A percentile compares a stretch with the other conserved stretches of the same genome.
phyloP scores from a whole-genome alignment of 2,888 invertebrate genomes.

The Melipona bicolor region DNA sequence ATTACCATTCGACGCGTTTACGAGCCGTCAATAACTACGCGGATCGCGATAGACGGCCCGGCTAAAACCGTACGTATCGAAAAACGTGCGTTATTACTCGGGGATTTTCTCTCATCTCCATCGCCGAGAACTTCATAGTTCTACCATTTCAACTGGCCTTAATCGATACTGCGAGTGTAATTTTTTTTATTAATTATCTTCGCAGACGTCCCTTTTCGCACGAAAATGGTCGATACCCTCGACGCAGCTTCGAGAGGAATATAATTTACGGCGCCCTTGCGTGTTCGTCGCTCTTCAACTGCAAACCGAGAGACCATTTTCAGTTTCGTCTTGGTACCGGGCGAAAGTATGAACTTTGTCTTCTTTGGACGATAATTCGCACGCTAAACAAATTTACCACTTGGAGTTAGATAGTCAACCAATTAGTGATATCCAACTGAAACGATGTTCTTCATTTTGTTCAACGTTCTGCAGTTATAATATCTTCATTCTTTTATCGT shows the following conservation, averaged over 20 bases:
- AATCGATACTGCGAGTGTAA: too few species aligned
- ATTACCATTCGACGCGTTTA: conserved; percentile 67
- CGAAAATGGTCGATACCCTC: too few species aligned
- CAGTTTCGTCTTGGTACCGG: too few species aligned
- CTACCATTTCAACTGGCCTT: background rate
- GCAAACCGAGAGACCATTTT: background rate
- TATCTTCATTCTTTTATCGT: conserved; percentile 17
- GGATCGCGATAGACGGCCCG: conserved; percentile 44
- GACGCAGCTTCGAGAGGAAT: conserved; percentile 12
- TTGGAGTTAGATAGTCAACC: too few species aligned
- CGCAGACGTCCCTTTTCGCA: too few species aligned
- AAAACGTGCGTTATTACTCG: conserved; percentile 30
- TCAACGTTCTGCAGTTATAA: background rate
- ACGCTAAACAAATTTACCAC: too few species aligned
- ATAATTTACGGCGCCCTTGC: background rate
- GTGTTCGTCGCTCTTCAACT: background rate
- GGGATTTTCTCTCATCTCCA: background rate
- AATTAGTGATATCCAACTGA: too few species aligned
- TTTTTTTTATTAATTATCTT: too few species aligned
- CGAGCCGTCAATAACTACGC: conserved; percentile 62
- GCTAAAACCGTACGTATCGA: conserved; percentile 30
- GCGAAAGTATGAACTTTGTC: too few species aligned
- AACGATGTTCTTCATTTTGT: too few species aligned
- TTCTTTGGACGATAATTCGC: too few species aligned
- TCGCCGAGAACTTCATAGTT: background rate